phyloP scores from a whole-genome alignment of 2,888 invertebrate species.

The Ashinkailepas kermadecensis region DNA sequence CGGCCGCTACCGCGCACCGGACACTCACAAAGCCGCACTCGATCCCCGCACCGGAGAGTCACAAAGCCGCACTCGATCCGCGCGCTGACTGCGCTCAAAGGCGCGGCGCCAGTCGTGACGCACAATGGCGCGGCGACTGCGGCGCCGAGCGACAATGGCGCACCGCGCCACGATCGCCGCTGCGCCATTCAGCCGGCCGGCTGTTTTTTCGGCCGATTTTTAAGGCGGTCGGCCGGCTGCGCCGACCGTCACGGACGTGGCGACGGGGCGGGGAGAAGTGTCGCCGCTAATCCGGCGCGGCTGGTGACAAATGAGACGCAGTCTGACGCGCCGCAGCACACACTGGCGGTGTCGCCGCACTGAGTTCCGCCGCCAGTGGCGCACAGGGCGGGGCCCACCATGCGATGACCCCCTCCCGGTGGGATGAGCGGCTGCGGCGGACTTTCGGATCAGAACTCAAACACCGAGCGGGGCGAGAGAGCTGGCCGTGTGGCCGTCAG shows the following conservation, averaged over 20 bases:
- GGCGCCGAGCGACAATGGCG: not conserved
- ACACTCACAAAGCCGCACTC: too few species aligned
- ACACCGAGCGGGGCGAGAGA: too few species aligned
- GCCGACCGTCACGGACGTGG: not conserved
- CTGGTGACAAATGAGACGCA: constrained; percentile 7
- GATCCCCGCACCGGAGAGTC: not conserved
- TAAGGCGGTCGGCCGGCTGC: not conserved
- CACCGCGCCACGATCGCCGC: not conserved
- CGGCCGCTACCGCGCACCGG: not conserved
- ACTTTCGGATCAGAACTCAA: too few species aligned
- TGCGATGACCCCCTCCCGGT: too few species aligned
- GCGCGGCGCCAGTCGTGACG: constrained; percentile 6
- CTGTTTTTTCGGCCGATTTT: constrained; percentile 8
- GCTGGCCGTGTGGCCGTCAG: too few species aligned
- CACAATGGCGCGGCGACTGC: constrained; percentile 11
- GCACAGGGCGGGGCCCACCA: too few species aligned
- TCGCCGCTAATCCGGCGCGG: not conserved
- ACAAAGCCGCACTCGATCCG: not conserved
- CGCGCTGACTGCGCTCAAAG: constrained; percentile 16
- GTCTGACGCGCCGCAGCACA: not conserved
- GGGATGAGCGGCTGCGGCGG: too few species aligned
- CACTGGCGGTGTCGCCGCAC: too few species aligned
- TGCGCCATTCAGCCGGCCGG: not conserved
- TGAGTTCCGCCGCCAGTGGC: too few species aligned
- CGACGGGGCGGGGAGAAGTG: not conserved